Evolutionary conservation across 2,888 invertebrate genomes (phyloP).

Genomic region (Drymonia ruficornis): DNA sequence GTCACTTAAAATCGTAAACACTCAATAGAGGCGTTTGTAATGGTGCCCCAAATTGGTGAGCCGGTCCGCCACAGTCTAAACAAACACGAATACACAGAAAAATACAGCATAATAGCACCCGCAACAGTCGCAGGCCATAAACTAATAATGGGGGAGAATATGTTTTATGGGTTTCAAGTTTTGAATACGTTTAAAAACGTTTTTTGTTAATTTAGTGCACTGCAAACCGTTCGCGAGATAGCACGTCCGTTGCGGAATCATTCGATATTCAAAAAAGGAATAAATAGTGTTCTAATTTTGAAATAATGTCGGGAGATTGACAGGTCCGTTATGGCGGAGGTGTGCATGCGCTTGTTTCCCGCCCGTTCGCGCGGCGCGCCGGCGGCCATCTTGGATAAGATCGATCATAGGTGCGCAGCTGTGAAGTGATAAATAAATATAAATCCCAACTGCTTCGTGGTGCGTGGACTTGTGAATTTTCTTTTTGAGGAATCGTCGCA

Average conservation of each 20-base stretch:
- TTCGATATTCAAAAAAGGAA: constrained; percentile 25
- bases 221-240: constrained; percentile 65
- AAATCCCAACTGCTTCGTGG: constrained; percentile 51
- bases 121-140: constrained; percentile 80
- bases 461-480: constrained; percentile 52
- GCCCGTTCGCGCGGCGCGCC: constrained; percentile 67
- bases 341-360: constrained; percentile 75
- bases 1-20: constrained; percentile 37
- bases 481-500: constrained; percentile 46
- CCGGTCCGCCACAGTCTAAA: constrained; percentile 77
- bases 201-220: constrained; percentile 78
- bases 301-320: constrained; percentile 61
- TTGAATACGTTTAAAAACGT: constrained; percentile 71
- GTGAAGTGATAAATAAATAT: constrained; percentile 80
- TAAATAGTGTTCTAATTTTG: constrained; percentile 53
- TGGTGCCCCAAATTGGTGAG: constrained; percentile 71
- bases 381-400: constrained; percentile 82
- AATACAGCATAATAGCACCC: constrained; percentile 77
- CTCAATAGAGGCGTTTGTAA: constrained; percentile 65
- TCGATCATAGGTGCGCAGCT: constrained; percentile 83
- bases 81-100: constrained; percentile 77
- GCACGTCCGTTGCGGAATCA: constrained; percentile 57
- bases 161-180: constrained; percentile 82
- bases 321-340: constrained; percentile 61
- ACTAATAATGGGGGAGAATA: constrained; percentile 84